Conservation (phyloP, 2,113 vertebrate genomes). For the Himantopus leucocephalus region DNA sequence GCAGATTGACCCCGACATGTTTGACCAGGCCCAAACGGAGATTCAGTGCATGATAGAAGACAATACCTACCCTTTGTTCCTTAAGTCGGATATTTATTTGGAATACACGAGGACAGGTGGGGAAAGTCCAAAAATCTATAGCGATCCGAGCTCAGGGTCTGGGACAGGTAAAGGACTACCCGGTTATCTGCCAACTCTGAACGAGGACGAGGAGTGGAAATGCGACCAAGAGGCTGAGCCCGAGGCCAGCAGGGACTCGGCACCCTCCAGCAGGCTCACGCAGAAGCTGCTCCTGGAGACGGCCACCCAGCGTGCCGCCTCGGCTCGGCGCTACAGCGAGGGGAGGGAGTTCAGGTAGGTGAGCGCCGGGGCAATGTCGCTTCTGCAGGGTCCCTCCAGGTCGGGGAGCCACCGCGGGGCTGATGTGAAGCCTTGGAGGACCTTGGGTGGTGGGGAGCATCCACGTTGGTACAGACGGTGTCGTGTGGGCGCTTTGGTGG, state of each 20-base stretch:
- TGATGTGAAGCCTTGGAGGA: neutral
- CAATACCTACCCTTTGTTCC: slow-evolving; percentile 94
- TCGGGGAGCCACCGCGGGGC: rapidly evolving
- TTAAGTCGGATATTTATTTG: slow-evolving; percentile 97
- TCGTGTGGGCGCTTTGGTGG: rapidly evolving
- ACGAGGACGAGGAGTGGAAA: slow-evolving; percentile 91
- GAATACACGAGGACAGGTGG: slow-evolving; percentile 90
- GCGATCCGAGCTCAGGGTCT: slow-evolving; percentile 85
- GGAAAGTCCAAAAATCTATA: slow-evolving; percentile 90
- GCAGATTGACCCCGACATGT: slow-evolving; percentile 93
- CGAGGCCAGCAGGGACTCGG: slow-evolving; percentile 73
- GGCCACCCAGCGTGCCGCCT: slow-evolving; percentile 76
- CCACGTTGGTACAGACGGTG: rapidly evolving
- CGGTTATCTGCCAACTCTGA: slow-evolving; percentile 89
- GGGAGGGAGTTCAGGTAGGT: slow-evolving; percentile 90
- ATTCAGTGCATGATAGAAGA: slow-evolving; percentile 95
- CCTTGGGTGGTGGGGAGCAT: neutral
- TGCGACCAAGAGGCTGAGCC: slow-evolving; percentile 81
- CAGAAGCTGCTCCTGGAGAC: slow-evolving; percentile 90
- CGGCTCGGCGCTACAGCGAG: slow-evolving; percentile 83
- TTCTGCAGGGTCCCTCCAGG: neutral
- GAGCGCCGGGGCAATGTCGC: neutral
- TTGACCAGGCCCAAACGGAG: slow-evolving; percentile 97
- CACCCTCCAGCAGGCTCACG: slow-evolving; percentile 78
- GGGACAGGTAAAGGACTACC: slow-evolving; percentile 83